phyloP scores from a whole-genome alignment of 2,797 vertebrate genomes.

The Trachurus trachurus region DNA sequence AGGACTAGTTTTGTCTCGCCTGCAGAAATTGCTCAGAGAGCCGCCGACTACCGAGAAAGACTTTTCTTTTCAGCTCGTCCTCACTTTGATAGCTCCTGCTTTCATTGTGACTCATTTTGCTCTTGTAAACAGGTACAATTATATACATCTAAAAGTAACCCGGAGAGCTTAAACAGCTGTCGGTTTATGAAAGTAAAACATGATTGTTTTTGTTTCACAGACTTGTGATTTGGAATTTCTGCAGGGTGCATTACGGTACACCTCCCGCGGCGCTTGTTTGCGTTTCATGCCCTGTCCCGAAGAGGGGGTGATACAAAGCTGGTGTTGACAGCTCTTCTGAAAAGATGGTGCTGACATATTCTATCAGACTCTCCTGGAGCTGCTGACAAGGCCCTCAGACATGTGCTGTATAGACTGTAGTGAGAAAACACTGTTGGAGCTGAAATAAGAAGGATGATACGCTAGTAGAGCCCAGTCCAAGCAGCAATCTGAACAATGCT shows the following conservation, averaged over 20 bases:
- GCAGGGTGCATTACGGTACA: slow-evolving; percentile 27
- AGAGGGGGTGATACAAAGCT: slow-evolving; percentile 77
- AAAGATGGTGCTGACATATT: slow-evolving; percentile 81
- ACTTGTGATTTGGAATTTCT: slow-evolving; percentile 54
- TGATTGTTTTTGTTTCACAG: slow-evolving; percentile 38
- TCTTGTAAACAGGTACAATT: slow-evolving; percentile 38
- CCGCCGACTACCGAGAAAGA: slow-evolving; percentile 44
- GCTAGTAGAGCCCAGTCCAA: slow-evolving; percentile 44
- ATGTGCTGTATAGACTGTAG: slow-evolving; percentile 56
- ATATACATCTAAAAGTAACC: slow-evolving; percentile 27
- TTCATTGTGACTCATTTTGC: slow-evolving; percentile 44
- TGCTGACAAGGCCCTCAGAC: slow-evolving; percentile 80
- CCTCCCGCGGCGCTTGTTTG: slow-evolving; percentile 77
- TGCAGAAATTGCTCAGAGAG: slow-evolving; percentile 47
- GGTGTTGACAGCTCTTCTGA: slow-evolving; percentile 79
- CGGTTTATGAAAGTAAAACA: slow-evolving; percentile 33
- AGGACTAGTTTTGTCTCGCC: slow-evolving; percentile 69
- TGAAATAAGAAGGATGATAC: slow-evolving; percentile 58
- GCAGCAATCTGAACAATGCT: slow-evolving; percentile 56
- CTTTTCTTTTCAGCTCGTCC: slow-evolving; percentile 27
- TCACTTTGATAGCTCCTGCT: slow-evolving; percentile 21
- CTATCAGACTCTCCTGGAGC: slow-evolving; percentile 76
- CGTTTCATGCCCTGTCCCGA: slow-evolving; percentile 68
- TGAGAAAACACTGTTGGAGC: slow-evolving; percentile 42
- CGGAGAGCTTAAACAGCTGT: slow-evolving; percentile 26